phyloP scores from a whole-genome alignment of 2,888 invertebrate genomes.

The Syrphus vitripennis region DNA sequence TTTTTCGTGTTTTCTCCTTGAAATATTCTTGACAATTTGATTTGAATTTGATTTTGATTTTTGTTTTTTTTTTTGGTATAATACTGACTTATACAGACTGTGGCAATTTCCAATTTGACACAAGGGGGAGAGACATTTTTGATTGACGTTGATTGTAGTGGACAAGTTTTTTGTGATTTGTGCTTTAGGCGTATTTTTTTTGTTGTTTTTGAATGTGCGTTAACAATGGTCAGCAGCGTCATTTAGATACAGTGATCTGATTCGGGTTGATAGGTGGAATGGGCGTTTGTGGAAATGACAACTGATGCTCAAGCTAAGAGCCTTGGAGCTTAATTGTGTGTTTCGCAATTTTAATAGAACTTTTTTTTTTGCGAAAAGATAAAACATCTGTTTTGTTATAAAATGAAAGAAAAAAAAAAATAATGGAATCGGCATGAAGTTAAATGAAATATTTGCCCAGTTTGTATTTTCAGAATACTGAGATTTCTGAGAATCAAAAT shows the following conservation, averaged over 20 bases:
- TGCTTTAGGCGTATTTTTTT: slow-evolving; percentile 49
- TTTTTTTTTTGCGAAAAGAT: neutral
- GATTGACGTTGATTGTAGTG: slow-evolving; percentile 70
- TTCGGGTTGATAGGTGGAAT: slow-evolving; percentile 34
- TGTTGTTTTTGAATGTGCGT: too few species aligned
- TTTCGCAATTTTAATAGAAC: neutral
- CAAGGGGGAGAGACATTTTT: slow-evolving; percentile 63
- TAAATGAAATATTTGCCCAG: too few species aligned
- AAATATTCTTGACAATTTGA: slow-evolving; percentile 68
- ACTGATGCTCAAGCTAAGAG: slow-evolving; percentile 35
- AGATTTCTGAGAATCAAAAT: too few species aligned
- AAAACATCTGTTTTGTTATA: too few species aligned
- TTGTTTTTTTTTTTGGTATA: neutral
- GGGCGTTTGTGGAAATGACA: slow-evolving; percentile 42
- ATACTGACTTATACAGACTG: slow-evolving; percentile 13
- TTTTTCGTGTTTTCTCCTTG: slow-evolving; percentile 41
- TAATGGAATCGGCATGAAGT: too few species aligned
- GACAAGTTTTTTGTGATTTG: slow-evolving; percentile 44
- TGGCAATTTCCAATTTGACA: slow-evolving; percentile 64
- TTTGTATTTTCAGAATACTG: too few species aligned
- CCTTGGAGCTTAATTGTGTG: slow-evolving; percentile 12
- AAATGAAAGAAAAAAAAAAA: too few species aligned
- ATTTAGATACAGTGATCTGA: slow-evolving; percentile 39
- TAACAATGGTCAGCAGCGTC: slow-evolving; percentile 45
- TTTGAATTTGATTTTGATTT: slow-evolving; percentile 33